Conservation (phyloP, 2,888 invertebrate species). For the Eupeodes latifasciatus region DNA sequence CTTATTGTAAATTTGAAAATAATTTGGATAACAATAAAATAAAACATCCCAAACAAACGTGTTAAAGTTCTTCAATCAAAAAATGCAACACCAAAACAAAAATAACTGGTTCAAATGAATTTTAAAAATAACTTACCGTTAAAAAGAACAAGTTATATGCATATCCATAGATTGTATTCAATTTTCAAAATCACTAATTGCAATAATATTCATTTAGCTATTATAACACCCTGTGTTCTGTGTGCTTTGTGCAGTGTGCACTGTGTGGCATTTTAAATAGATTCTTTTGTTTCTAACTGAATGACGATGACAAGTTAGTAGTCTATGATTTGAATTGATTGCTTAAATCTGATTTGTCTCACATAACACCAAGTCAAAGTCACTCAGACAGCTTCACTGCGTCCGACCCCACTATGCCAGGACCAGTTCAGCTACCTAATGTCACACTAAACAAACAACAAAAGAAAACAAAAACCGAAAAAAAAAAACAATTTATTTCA, state of each 20-base stretch:
- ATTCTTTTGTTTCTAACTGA: constrained; percentile 18
- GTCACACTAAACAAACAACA: constrained; percentile 1
- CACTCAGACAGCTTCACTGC: not conserved
- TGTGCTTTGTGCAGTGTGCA: not conserved
- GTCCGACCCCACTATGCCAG: not conserved
- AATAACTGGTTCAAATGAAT: not conserved
- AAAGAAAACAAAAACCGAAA: not conserved
- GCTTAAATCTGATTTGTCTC: not conserved
- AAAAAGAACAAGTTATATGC: not conserved
- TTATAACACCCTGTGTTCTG: not conserved
- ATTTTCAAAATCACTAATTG: not conserved
- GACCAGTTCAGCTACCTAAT: constrained; percentile 7
- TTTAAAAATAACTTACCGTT: not conserved
- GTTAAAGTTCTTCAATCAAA: too few relatives aligned
- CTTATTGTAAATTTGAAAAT: too few relatives aligned
- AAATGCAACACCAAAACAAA: not conserved
- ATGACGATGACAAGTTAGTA: constrained; percentile 17
- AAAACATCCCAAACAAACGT: too few relatives aligned
- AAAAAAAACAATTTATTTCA: not conserved
- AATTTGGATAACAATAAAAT: too few relatives aligned
- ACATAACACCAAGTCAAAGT: not conserved
- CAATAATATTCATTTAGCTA: not conserved
- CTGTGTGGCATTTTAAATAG: not conserved
- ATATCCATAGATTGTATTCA: not conserved
- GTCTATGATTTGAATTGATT: constrained; percentile 9